Evolutionary conservation across 2,113 vertebrate species (phyloP), one percentile per base, ranked within the genome.

Genomic region (Halcyon senegalensis): DNA sequence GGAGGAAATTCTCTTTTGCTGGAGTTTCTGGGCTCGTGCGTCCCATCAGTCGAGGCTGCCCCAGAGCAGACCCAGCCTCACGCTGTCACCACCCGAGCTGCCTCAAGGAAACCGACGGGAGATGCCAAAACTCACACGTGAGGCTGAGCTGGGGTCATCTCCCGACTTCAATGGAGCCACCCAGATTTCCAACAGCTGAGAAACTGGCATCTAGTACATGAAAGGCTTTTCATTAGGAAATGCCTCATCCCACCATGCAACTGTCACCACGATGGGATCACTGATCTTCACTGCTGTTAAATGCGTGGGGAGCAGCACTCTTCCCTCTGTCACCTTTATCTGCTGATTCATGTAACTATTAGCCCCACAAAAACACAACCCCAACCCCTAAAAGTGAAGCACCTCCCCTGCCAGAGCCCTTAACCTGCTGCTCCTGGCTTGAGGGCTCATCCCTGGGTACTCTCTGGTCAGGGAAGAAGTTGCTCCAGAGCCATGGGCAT

Each of bases 141-240:
- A 94, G 83, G 63, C 84, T 95, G 80, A 91, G 77, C 76, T 63
- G 55, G 78, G 87, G 72, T 93, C 91, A 84, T 48, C 78, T 80
- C 67, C 90, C 0, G 9, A 87, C 92, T 93, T 94, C 93, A 95
- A 50, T 85, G 83, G 87, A 95, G 79, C 56, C 85, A 96, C 82
- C 63, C 93, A 92, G 87, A 90, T 86, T 95, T 96, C 82, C 75
- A 93, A 11, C 90, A 96, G 88, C 93, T 90, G 93, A 92, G 82
- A 81, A 68, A 23, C 46, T 75, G 69, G 11, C 28, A 89, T 56
- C 70, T 39, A 80, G 63, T 16, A 91, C 69, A 92, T 93, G 44
- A 93, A 92, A 96, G 91, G 58, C 50, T 92, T 96, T 92, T 94
- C 81, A 96, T 93, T 58, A 96, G 89, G 87, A 94, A 91, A 73